Base-by-base conservation (phyloP, 2,888 invertebrate genomes). In the Drosophila prolongata region DNA sequence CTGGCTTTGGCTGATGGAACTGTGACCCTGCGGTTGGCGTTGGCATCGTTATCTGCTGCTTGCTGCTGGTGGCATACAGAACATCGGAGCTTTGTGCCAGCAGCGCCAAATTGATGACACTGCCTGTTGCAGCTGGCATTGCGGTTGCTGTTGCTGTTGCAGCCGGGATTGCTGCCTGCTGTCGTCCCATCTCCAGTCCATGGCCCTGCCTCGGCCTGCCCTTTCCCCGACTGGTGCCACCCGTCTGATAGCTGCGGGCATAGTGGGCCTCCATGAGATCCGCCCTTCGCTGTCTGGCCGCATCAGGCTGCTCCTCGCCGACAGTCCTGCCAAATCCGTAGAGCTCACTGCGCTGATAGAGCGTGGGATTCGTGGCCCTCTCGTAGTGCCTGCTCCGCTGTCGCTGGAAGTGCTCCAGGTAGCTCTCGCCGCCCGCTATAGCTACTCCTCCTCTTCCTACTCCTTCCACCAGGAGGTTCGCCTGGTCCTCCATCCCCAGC, bases 321-420 rank as follows among this genome's bases (percentile, higher is more conserved):
- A 11, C 10, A 16, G 49, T 65, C 10, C 57, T 64, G 4, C 73
- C 80, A 56, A 81, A 84, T 60, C 82, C 79, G 35, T 89, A 89
- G 56, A 79, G 79, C 6, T 82, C 82, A 34, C 72, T 75, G 14
- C 77, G 72, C 14, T 71, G 71, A 42, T 66, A 69, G 54, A 49
- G 49, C 9, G 73, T 10, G 13, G 59, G 50, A 52, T 53, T 2
- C n/a, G 46, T 30, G n/a, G 52, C 38, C 8, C 76, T 65, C 13
- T 79, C 80, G 43, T 79, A 78, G 8, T 81, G 71, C 49, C 69
- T 71, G 38, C 60, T 77, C 11, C 70, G 24, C 30, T 70, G 70
- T 19, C 71, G 90, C 50, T 90, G 90, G 69, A 90, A 91, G 68
- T 91, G 91, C 44, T 90, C 90, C 73, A 91, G 84, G 77, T 91